These are phyloP conservation scores for Hymenopus coronatus DNA, from an alignment of 2,888 invertebrate genomes.

Conservation along the genomic window DNA sequence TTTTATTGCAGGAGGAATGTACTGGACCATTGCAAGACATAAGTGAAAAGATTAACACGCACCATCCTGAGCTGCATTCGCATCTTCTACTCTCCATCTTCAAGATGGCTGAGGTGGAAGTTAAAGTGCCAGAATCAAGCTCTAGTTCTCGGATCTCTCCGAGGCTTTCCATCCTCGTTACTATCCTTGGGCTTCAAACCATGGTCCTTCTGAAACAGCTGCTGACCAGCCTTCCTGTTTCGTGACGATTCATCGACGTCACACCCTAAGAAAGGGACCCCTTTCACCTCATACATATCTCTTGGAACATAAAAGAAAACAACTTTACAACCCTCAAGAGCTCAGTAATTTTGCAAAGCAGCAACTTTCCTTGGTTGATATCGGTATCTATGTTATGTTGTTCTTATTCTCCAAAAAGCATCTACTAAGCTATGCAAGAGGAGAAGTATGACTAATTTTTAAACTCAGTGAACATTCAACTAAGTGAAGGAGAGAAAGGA, in stretches of 20 bases:
- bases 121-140: conserved; percentile 71
- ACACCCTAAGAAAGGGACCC: not conserved
- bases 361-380: not conserved
- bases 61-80: conserved; percentile 80
- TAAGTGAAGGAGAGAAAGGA: not conserved
- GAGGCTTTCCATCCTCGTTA: not conserved
- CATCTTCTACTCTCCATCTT: conserved; percentile 85
- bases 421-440: not conserved
- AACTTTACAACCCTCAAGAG: not conserved
- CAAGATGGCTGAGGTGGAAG: conserved; percentile 89
- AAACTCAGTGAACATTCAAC: not conserved
- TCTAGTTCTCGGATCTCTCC: not conserved
- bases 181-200: not conserved
- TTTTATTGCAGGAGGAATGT: conserved; percentile 73
- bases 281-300: conserved; percentile 7
- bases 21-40: conserved; percentile 76
- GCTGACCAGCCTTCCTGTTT: conserved; percentile 14
- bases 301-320: not conserved
- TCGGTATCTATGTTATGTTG: not conserved
- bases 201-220: not conserved
- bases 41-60: conserved; percentile 80
- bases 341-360: not conserved
- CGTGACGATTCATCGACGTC: conserved; percentile 20
- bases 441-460: not conserved
- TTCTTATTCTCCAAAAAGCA: not conserved